Conservation (phyloP, 2,113 vertebrate genomes). For the Carassius gibelio region DNA sequence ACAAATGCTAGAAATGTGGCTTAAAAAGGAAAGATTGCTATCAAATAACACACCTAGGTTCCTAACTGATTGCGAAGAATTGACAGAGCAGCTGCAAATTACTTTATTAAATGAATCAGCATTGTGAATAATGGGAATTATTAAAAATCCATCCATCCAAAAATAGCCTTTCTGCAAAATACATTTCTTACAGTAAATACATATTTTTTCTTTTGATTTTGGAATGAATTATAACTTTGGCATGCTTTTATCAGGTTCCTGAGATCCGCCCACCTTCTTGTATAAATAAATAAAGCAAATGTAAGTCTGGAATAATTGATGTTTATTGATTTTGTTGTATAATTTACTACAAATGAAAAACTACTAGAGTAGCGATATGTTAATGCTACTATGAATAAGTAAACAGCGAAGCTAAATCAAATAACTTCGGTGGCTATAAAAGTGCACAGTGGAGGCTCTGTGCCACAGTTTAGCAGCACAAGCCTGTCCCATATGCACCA, state of each 20-base stretch:
- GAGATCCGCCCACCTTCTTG: neutral
- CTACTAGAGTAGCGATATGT: slow-evolving; percentile 15
- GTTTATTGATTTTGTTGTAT: slow-evolving; percentile 1
- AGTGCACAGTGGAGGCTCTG: neutral
- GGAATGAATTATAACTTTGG: too few species aligned
- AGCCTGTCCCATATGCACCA: slow-evolving; percentile 10
- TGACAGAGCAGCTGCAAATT: too few species aligned
- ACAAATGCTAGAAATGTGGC: too few species aligned
- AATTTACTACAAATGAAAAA: slow-evolving; percentile 34
- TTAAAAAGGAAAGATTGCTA: too few species aligned
- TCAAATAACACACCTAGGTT: too few species aligned
- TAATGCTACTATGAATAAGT: slow-evolving; percentile 43
- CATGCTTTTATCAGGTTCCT: neutral
- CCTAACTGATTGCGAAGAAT: too few species aligned
- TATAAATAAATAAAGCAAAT: neutral
- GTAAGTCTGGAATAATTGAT: neutral
- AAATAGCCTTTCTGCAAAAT: too few species aligned
- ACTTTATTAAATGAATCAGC: too few species aligned
- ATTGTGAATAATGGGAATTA: too few species aligned
- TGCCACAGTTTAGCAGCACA: neutral
- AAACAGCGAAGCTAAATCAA: slow-evolving; percentile 22
- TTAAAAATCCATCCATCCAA: too few species aligned
- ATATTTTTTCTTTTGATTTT: too few species aligned
- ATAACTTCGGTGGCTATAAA: slow-evolving; percentile 2
- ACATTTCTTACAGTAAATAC: too few species aligned